Evolutionary conservation across 2,113 vertebrate genomes (phyloP).

Genomic region (Xenopus borealis): DNA sequence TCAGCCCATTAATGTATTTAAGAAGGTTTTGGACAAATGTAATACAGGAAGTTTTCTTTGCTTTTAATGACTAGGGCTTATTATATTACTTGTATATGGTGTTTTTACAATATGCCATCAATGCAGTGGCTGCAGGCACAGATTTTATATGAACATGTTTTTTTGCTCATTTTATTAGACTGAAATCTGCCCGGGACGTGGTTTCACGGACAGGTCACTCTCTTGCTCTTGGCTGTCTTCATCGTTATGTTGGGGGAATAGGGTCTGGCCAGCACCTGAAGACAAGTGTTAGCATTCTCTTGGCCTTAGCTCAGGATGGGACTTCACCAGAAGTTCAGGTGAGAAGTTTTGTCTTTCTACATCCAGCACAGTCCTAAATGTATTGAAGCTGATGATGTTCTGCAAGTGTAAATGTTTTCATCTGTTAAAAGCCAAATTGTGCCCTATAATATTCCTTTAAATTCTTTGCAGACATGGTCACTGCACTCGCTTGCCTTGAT

Average conservation of each 20-base stretch:
- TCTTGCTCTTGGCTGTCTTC: slow-evolving; percentile 92
- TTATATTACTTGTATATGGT: no score
- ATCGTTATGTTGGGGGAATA: slow-evolving; percentile 96
- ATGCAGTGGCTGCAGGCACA: no score
- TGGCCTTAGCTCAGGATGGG: slow-evolving; percentile 94
- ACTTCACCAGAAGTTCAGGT: slow-evolving; percentile 98
- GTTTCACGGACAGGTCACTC: slow-evolving; percentile 96
- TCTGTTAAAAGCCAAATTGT: neutral
- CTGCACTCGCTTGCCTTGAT: slow-evolving; percentile 96
- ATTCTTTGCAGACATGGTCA: slow-evolving; percentile 84
- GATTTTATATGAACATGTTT: no score
- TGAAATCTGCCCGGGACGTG: slow-evolving; percentile 95
- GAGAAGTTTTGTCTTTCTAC: slow-evolving; percentile 22
- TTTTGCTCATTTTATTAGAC: slow-evolving; percentile 56
- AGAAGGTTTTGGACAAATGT: no score
- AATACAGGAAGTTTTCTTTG: no score
- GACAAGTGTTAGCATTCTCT: slow-evolving; percentile 95
- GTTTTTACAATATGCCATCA: no score
- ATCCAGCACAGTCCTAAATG: neutral
- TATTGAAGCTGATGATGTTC: no score
- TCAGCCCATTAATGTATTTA: no score
- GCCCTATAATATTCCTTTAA: no score
- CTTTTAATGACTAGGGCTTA: no score
- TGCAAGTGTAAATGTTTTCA: no score
- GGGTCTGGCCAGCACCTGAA: slow-evolving; percentile 98